phyloP scores from a whole-genome alignment of 2,797 vertebrate genomes.

The Crax fasciolata region DNA sequence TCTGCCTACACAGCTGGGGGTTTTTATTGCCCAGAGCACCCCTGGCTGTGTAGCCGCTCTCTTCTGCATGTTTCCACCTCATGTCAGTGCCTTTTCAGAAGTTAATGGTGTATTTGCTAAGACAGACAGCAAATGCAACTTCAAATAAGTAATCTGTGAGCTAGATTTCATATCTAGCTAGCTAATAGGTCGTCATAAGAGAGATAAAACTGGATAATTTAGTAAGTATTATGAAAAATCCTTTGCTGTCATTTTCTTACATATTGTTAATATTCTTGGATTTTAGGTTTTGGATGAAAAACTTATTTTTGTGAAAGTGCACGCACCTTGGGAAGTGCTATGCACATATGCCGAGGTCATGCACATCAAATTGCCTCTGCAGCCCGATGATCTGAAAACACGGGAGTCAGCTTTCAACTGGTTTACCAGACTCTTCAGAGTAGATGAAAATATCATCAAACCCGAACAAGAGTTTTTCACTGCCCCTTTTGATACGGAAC shows the following conservation, averaged over 20 bases:
- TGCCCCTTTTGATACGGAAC: conserved; percentile 92
- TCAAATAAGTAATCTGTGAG: not conserved
- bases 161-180: not conserved
- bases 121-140: not conserved
- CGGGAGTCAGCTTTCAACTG: conserved; percentile 85
- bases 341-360: conserved; percentile 91
- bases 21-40: not conserved
- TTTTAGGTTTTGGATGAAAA: conserved; percentile 88
- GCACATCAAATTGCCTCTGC: conserved; percentile 92
- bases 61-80: not conserved
- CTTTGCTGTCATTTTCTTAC: not conserved
- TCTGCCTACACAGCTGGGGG: not conserved
- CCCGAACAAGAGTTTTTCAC: conserved; percentile 93
- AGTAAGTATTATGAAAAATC: not conserved
- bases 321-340: conserved; percentile 92
- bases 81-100: not conserved
- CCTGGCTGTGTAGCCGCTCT: not conserved
- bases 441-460: conserved; percentile 87
- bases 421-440: conserved; percentile 89
- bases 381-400: conserved; percentile 85
- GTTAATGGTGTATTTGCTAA: not conserved
- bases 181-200: not conserved
- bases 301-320: conserved; percentile 90
- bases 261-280: conserved; percentile 24
- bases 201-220: not conserved